Evolutionary conservation across 2,797 vertebrate species (phyloP).

Genomic region (Cryptoblepharus egeriae): DNA sequence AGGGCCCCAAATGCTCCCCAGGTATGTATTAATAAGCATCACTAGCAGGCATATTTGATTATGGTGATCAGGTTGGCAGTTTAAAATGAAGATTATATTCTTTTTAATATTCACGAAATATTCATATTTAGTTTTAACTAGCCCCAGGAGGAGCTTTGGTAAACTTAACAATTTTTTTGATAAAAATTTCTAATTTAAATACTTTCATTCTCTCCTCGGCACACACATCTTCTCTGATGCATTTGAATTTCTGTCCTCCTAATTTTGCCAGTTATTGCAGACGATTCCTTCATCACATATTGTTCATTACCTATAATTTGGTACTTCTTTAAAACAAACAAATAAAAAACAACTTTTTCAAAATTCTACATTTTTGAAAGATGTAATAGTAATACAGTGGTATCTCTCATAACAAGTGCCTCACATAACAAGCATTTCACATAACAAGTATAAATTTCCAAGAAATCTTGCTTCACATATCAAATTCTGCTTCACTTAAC

Average conservation of each 20-base stretch:
- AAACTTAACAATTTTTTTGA: slow-evolving; percentile 18
- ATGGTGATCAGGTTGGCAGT: slow-evolving; percentile 46
- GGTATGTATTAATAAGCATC: slow-evolving; percentile 41
- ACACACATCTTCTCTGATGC: not conserved
- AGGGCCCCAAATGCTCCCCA: slow-evolving; percentile 16
- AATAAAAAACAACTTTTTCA: no score
- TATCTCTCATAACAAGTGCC: no score
- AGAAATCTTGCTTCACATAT: no score
- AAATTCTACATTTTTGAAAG: no score
- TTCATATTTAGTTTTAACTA: slow-evolving; percentile 37
- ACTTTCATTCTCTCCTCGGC: slow-evolving; percentile 11
- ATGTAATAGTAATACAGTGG: no score
- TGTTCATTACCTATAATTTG: not conserved
- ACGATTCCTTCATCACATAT: not conserved
- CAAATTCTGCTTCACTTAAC: no score
- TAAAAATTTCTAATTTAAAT: slow-evolving; percentile 42
- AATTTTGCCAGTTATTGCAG: not conserved
- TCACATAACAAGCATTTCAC: no score
- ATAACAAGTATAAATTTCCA: no score
- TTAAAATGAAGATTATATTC: slow-evolving; percentile 47
- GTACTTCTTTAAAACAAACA: no score
- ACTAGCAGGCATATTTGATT: slow-evolving; percentile 40
- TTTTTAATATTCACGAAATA: slow-evolving; percentile 39
- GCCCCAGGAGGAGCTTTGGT: slow-evolving; percentile 27
- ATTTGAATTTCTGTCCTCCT: slow-evolving; percentile 17